Evolutionary conservation across 2,797 vertebrate species (phyloP).

Genomic region (Micrastur ruficollis): DNA sequence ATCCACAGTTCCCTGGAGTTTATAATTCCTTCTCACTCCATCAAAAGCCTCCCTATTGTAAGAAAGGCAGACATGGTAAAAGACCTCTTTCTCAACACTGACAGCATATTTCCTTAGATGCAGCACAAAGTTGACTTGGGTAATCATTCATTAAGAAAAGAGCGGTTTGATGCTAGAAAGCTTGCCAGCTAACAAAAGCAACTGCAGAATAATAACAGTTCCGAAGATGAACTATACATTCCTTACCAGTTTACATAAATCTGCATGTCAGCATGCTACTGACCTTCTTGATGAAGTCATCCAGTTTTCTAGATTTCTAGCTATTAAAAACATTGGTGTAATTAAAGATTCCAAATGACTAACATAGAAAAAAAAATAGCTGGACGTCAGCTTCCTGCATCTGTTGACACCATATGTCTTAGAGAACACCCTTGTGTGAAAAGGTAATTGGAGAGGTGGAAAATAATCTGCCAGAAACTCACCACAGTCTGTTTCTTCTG

Average conservation of each 20-base stretch:
- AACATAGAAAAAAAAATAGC: neutral
- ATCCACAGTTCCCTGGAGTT: neutral
- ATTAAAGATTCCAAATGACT: neutral
- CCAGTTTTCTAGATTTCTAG: neutral
- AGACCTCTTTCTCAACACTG: neutral
- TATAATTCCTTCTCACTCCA: neutral
- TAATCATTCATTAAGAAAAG: neutral
- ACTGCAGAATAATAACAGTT: neutral
- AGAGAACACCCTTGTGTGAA: neutral
- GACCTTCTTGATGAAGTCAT: neutral
- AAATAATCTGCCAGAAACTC: slow-evolving; percentile 30
- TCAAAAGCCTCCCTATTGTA: neutral
- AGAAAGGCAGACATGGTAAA: neutral
- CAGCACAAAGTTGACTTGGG: neutral
- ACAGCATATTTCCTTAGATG: neutral
- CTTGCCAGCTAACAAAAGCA: neutral
- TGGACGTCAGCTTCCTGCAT: neutral
- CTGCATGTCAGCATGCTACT: neutral
- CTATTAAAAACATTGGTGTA: neutral
- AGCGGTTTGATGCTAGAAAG: neutral
- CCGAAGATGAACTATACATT: neutral
- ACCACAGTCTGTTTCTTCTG: slow-evolving; percentile 80
- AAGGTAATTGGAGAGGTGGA: neutral
- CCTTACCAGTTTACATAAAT: neutral
- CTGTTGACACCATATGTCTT: neutral